A percentile compares a stretch with the other conserved stretches of the same genome.
phyloP scores from a whole-genome alignment of 2,797 vertebrate species.

The Sebastes itinus region DNA sequence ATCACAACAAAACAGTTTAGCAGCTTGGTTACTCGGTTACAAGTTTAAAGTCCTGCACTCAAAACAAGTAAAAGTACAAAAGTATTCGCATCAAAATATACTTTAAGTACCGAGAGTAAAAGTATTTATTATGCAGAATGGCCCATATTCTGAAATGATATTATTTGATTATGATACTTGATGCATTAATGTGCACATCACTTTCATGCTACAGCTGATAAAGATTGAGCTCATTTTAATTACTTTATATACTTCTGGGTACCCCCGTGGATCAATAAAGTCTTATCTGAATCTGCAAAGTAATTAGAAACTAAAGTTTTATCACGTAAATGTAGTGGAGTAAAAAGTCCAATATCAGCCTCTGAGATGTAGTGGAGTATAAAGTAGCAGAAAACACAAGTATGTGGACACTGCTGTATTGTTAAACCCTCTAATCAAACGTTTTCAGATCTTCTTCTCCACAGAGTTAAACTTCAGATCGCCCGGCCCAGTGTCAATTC shows the following conservation, averaged over 20 bases:
- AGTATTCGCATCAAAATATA: too few relatives aligned
- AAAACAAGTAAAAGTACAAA: too few relatives aligned
- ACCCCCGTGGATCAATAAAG: neutral
- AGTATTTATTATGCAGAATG: neutral
- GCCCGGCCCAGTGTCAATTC: neutral
- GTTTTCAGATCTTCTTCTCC: neutral
- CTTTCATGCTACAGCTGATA: neutral
- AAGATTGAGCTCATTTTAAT: too few relatives aligned
- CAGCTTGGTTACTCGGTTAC: too few relatives aligned
- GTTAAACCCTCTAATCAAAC: neutral
- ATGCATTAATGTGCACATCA: neutral
- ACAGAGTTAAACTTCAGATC: neutral
- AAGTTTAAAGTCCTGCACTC: too few relatives aligned
- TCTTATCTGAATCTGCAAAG: neutral
- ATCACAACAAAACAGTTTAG: neutral
- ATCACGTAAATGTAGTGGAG: neutral
- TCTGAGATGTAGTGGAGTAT: neutral
- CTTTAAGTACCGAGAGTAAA: too few relatives aligned
- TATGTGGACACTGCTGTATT: neutral
- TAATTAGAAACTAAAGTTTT: neutral
- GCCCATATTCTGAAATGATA: neutral
- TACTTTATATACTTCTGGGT: too few relatives aligned
- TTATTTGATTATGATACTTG: neutral
- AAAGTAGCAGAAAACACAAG: too few relatives aligned
- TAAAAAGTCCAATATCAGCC: neutral